Conservation (phyloP, 2,888 invertebrate species). For the Spisula subtruncata region DNA sequence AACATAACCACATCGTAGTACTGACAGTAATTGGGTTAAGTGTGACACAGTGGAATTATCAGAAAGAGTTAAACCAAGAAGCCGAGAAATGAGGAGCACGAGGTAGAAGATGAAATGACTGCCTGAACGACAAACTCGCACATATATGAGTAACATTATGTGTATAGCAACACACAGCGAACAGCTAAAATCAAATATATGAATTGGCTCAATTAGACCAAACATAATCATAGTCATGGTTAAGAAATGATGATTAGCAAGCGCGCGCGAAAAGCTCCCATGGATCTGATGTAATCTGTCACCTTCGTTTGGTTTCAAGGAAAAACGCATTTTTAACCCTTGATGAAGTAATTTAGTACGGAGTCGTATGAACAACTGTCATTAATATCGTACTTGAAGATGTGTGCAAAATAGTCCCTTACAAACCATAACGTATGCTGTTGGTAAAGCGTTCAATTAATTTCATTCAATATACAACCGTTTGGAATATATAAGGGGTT, state of each 20-base stretch:
- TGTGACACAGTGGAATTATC: constrained; percentile 9
- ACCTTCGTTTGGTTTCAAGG: no score
- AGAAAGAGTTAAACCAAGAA: neutral
- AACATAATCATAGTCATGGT: neutral
- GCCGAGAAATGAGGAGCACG: neutral
- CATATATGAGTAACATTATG: neutral
- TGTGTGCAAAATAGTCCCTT: no score
- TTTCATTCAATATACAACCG: no score
- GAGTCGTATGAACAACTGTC: no score
- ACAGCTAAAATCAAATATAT: neutral
- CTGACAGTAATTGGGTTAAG: constrained; percentile 17
- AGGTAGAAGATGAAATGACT: neutral
- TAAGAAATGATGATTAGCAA: neutral
- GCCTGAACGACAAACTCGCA: neutral
- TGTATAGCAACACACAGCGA: neutral
- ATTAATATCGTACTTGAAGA: no score
- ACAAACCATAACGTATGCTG: no score
- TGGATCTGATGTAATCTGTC: no score
- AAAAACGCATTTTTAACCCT: no score
- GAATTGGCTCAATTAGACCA: neutral
- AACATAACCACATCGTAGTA: neutral
- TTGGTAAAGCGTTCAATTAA: no score
- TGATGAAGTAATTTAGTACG: no score
- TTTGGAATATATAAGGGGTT: no score
- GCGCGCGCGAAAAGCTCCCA: neutral